Evolutionary conservation across 2,797 vertebrate genomes (phyloP).

Genomic region (Scyliorhinus canicula): DNA sequence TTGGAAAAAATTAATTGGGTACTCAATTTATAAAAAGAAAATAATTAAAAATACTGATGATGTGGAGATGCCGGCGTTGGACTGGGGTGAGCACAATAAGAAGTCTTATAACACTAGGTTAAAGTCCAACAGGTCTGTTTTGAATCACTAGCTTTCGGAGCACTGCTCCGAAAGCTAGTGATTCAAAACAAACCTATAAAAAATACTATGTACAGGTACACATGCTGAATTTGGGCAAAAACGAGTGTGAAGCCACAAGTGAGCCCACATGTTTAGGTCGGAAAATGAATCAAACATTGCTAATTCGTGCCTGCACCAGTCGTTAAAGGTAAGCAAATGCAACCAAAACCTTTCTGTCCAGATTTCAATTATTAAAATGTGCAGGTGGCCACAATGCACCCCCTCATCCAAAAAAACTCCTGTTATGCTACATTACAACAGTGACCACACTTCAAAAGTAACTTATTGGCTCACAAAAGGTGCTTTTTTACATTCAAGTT

Average conservation of each 20-base stretch:
- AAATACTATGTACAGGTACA: neutral
- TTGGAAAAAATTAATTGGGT: too few relatives aligned
- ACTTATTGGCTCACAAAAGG: neutral
- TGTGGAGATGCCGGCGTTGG: too few relatives aligned
- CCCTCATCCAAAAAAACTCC: neutral
- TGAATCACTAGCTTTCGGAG: too few relatives aligned
- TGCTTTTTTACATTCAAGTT: neutral
- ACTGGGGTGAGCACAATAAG: too few relatives aligned
- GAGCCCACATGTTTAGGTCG: too few relatives aligned
- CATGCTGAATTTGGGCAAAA: neutral
- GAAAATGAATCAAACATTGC: neutral
- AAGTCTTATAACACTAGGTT: too few relatives aligned
- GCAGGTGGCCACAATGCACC: neutral
- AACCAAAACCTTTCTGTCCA: slow-evolving; percentile 2
- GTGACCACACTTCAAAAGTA: neutral
- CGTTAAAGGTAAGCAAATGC: neutral
- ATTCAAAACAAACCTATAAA: too few relatives aligned
- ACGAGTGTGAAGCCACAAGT: neutral
- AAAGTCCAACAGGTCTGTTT: too few relatives aligned
- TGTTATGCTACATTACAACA: slow-evolving; percentile 1
- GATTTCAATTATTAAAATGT: slow-evolving; percentile 25
- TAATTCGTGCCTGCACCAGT: neutral
- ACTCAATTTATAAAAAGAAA: too few relatives aligned
- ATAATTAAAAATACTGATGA: too few relatives aligned
- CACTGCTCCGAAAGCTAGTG: too few relatives aligned